These are phyloP conservation scores for Corythucha ciliata DNA, from an alignment of 2,888 invertebrate genomes.

Conservation along the genomic window DNA sequence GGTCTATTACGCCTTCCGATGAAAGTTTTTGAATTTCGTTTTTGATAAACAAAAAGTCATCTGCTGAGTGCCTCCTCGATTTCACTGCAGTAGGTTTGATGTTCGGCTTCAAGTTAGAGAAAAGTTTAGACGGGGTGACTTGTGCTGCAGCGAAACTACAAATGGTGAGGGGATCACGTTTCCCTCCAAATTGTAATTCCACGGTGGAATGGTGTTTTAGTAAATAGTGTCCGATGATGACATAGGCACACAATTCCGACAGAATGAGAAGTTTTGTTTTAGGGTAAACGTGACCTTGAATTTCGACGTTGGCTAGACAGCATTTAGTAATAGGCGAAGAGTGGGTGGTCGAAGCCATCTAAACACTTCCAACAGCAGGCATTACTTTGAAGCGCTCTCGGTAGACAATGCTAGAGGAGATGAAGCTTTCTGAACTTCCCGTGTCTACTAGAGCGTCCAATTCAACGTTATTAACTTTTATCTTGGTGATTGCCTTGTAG, in stretches of 20 bases:
- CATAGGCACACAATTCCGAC: constrained; percentile 5
- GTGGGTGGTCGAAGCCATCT: constrained; percentile 8
- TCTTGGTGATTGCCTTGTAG: constrained; percentile 8
- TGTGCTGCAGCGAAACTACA: no score
- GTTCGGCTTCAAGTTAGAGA: constrained; percentile 4
- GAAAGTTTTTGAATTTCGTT: constrained; percentile 11
- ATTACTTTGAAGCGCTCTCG: background rate
- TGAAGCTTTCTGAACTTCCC: no score
- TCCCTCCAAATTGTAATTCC: no score
- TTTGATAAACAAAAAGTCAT: constrained; percentile 14
- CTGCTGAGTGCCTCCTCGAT: constrained; percentile 5
- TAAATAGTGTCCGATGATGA: constrained; percentile 9
- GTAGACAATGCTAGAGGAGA: no score
- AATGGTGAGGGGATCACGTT: no score
- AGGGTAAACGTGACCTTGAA: background rate
- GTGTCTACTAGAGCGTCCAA: constrained; percentile 4
- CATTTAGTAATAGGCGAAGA: constrained; percentile 2
- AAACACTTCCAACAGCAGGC: constrained; percentile 6
- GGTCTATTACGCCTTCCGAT: constrained; percentile 9
- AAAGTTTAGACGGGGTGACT: no score
- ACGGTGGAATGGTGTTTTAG: constrained; percentile 6
- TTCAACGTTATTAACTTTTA: background rate
- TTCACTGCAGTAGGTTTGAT: constrained; percentile 12
- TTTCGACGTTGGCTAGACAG: background rate
- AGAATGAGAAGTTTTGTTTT: constrained; percentile 9